Evolutionary conservation across 2,797 vertebrate species (phyloP), one percentile per base, ranked within the genome.

Genomic region (Microcaecilia unicolor): DNA sequence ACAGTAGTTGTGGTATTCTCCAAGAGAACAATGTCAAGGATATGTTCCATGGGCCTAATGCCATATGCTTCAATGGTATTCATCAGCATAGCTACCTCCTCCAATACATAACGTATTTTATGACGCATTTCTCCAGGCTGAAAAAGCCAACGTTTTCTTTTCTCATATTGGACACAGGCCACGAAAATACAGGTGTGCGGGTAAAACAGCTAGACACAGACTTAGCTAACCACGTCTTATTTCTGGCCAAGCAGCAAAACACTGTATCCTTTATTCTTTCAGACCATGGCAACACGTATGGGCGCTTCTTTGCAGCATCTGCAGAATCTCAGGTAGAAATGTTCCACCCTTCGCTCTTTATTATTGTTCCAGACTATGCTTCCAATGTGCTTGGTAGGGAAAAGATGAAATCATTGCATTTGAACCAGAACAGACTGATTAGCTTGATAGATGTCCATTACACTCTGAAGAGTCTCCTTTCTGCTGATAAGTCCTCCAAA

Each of bases 41-140:
- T 28, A 33, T 35, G 18, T 56, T 56, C 20, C 53, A 56, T 18
- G 53, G 48, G 3, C 48, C 53, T 9, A 10, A 15, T 18, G 41
- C 53, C 25, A 18, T 56, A 15, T 56, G 53, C 29, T 56, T 50
- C 42, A 56, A 56, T 43, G 48, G 53, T 2, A 41, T 56, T n/a
- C 42, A 56, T 25, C 53, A 55, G 6, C 51, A 55, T 22, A 28
- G 20, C 28, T 55, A 55, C 14, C 41, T 55, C 20, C 22, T 55
- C 4, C 36, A 34, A 14, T 55, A 55, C 15, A 30, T 50, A 13
- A 34, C 48, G 14, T 41, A 44, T 19, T 50, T 55, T 14, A 15
- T 55, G 15, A 22, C 28, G 5, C 32, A 32, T 19, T 55, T 55
- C 28, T 25, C 37, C 22, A 44, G 22, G 8, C 20, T 45, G 16